Evolutionary conservation across 2,888 invertebrate species (phyloP), one percentile per base, ranked within the genome.

Genomic region (Chrysolina oricalcia): DNA sequence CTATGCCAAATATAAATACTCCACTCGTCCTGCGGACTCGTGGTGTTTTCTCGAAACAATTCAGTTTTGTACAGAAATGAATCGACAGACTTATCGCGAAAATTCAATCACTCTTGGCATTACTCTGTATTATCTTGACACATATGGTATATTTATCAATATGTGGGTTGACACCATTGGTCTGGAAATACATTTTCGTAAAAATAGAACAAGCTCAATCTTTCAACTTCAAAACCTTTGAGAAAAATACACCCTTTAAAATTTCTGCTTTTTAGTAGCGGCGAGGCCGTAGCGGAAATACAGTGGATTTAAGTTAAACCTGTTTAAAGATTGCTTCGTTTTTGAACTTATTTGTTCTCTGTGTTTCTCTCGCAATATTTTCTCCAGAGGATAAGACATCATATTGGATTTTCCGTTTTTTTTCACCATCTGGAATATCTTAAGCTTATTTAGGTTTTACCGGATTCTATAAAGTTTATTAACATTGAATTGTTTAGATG

Each of bases 371-470:
- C 15, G 59, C 23, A 59, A 27, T 13, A 8, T 35, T n/a, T 59
- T 15, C 59, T 15, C 27, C 53, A 53, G 59, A 35, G 27, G 27
- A 59, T 27, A 35, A 59, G 59, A 4, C 13, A n/a, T 27, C 23
- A 27, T 27, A 59, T 27, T 59, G 59, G 59, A 27, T 59, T 59
- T 59, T 9, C n/a, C 19, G 15, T 23, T 17, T 35, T 59, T 56
- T 59, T n/a, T 15, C 17, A 59, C n/a, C 17, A 59, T 59, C 10
- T 13, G 15, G 15, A 27, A 35, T 59, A 35, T 9, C 10, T 59
- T 35, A n/a, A 59, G 59, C 59, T 59, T 10, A 59, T 59, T 59
- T 59, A 27, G 15, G 59, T 59, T 59, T 59, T 59, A 23, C 35
- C 13, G 15, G 23, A 27, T 59, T 35, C 27, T 15, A 11, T 15